Base-by-base conservation (phyloP, 2,888 invertebrate species). In the Diogma glabrata region DNA sequence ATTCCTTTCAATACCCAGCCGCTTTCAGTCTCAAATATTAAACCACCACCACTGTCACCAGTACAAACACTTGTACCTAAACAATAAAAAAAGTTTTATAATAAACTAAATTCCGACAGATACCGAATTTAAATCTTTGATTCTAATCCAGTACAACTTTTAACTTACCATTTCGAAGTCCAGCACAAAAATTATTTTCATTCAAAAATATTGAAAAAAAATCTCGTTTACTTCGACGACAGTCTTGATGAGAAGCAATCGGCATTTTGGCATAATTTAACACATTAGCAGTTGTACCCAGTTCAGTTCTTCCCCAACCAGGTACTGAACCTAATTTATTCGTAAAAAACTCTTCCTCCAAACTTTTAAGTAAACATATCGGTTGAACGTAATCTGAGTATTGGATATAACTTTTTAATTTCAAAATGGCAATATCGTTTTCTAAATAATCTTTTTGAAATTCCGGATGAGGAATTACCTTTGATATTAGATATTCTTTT, bases 41-140 rank as follows among this genome's bases (percentile, higher is more conserved):
- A 67, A 1, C 72, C 75, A 40, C 74, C 72, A 2, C 76, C 76
- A 49, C 75, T 74, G 56, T 75, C 75, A 1, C 74, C 75, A 33
- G 74, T 74, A 55, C 75, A 76, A 4, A 72, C 71, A 51, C 73
- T 74, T 3, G 67, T 72, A n/a, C 57, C n/a, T n/a, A n/a, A n/a
- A n/a, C n/a, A n/a, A n/a, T n/a, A n/a, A n/a, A n/a, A n/a, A n/a
- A n/a, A n/a, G n/a, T n/a, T n/a, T n/a, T n/a, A n/a, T n/a, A n/a
- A n/a, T n/a, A n/a, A n/a, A n/a, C n/a, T n/a, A n/a, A n/a, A n/a
- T n/a, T n/a, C n/a, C n/a, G n/a, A n/a, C n/a, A n/a, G n/a, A n/a
- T n/a, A n/a, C n/a, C n/a, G n/a, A n/a, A n/a, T n/a, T n/a, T n/a
- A n/a, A n/a, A n/a, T n/a, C n/a, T n/a, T n/a, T n/a, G n/a, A n/a